Base-by-base conservation (phyloP, 2,113 vertebrate species). In the Mohoua ochrocephala region DNA sequence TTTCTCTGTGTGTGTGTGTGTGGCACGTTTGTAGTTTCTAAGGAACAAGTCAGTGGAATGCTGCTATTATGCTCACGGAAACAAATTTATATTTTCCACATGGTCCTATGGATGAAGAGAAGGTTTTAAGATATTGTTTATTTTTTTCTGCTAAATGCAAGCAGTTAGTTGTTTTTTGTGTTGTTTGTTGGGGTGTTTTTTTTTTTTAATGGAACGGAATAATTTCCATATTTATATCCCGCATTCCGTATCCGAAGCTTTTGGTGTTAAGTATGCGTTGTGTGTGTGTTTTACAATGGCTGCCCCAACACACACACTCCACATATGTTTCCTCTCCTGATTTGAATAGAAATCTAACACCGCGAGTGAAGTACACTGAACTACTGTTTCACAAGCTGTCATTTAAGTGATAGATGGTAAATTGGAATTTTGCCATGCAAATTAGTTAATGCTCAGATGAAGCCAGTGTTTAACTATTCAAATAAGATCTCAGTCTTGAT, bases 391-490 rank as follows among this genome's bases (percentile, higher is more conserved):
- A 86, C 91, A 94, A 96, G 87, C 91, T 95, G 95, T 97, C 91
- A 96, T 93, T 96, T 92, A 96, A 96, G 81, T 94, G 83, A 96
- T 96, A 96, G 87, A 97, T 91, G 81, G 64, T 79, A 85, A 95
- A 93, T 81, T 96, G 93, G 91, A 95, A 97, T 97, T 95, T 96
- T 95, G 85, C 88, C 89, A 96, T 92, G 87, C 91, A 97, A 97
- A 97, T 96, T 93, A 95, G 92, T 94, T 97, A 93, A 94, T 96
- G 95, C 93, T 96, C 64, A 97, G 85, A 94, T 92, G 87, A 97
- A 93, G 87, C 91, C 83, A 65, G 77, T 92, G 84, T 93, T 97
- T 96, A 96, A 93, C 91, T 96, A 96, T 97, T 97, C 92, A 96
- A 93, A 97, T 96, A 89, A 94, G 90, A 90, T 91, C 95, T 90